Evolutionary conservation across 2,113 vertebrate genomes (phyloP).

Genomic region (Odontophorus gujanensis): DNA sequence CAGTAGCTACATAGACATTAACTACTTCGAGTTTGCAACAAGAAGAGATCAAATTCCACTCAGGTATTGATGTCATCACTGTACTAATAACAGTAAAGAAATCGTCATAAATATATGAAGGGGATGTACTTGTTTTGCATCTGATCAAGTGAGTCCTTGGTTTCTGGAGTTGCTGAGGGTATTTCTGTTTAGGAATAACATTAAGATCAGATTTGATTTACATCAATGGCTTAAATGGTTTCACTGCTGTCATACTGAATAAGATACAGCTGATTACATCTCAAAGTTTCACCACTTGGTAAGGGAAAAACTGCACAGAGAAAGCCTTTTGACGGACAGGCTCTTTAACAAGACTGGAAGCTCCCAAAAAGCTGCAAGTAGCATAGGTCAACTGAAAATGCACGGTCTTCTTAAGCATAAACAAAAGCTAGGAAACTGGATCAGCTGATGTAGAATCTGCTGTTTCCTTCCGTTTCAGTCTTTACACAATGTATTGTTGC

Average conservation of each 20-base stretch:
- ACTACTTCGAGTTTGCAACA: not conserved
- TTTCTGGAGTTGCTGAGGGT: not conserved
- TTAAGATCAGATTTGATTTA: conserved; percentile 63
- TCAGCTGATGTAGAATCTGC: not conserved
- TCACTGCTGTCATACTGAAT: conserved; percentile 54
- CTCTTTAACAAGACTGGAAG: conserved; percentile 60
- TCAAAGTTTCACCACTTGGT: conserved; percentile 8
- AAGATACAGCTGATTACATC: conserved; percentile 60
- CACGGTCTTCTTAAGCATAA: not conserved
- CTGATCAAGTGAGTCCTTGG: not conserved
- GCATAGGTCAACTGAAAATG: conserved; percentile 53
- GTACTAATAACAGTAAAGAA: not conserved
- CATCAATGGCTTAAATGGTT: conserved; percentile 55
- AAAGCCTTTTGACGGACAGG: conserved; percentile 58
- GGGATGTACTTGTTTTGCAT: not conserved
- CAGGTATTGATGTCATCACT: not conserved
- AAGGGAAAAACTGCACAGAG: not conserved
- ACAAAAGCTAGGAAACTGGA: conserved; percentile 40
- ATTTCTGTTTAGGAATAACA: conserved; percentile 45
- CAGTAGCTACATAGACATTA: not conserved
- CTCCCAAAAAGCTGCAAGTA: conserved; percentile 42
- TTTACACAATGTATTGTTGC: not conserved
- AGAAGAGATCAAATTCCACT: not conserved
- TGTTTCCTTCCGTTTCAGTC: not conserved
- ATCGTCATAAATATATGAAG: not conserved